A percentile compares a stretch with the other conserved stretches of the same genome.
These are phyloP conservation scores for Habropoda laboriosa DNA, from an alignment of 1,140 invertebrate species.

Conservation along the genomic window DNA sequence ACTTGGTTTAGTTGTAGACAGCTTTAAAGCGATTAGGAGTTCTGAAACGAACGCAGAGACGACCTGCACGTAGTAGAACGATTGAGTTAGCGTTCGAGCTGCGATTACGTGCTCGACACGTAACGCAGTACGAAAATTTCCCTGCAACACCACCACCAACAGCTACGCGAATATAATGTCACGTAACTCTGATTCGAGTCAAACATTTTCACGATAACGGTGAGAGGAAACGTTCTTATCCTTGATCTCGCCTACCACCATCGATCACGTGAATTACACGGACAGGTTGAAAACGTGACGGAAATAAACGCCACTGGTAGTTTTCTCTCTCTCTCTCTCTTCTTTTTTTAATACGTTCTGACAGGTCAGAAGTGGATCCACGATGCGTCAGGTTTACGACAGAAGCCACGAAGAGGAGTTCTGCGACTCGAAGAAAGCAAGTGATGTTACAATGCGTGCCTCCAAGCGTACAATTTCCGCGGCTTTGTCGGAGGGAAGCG, in stretches of 20 bases:
- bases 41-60: slow-evolving; percentile 35
- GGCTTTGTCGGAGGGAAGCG: slow-evolving; percentile 30
- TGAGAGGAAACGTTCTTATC: background rate
- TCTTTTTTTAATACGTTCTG: background rate
- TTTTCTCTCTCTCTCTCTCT: too few relatives aligned
- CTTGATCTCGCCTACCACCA: too few relatives aligned
- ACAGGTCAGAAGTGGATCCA: background rate
- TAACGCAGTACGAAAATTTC: slow-evolving; percentile 6
- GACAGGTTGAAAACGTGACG: too few relatives aligned
- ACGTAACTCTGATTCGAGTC: too few relatives aligned
- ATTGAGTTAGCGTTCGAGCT: slow-evolving; percentile 38
- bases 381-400: slow-evolving; percentile 4
- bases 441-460: slow-evolving; percentile 22
- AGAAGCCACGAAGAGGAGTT: background rate
- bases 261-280: too few relatives aligned
- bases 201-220: background rate
- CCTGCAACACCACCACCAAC: background rate
- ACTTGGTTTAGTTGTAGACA: slow-evolving; percentile 58
- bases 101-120: slow-evolving; percentile 35
- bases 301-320: background rate
- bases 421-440: slow-evolving; percentile 24
- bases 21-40: slow-evolving; percentile 59
- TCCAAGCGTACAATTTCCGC: slow-evolving; percentile 41
- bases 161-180: background rate
- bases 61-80: slow-evolving; percentile 28